Evolutionary conservation across 2,888 invertebrate species (phyloP).

Genomic region (Cheilosia pagana): DNA sequence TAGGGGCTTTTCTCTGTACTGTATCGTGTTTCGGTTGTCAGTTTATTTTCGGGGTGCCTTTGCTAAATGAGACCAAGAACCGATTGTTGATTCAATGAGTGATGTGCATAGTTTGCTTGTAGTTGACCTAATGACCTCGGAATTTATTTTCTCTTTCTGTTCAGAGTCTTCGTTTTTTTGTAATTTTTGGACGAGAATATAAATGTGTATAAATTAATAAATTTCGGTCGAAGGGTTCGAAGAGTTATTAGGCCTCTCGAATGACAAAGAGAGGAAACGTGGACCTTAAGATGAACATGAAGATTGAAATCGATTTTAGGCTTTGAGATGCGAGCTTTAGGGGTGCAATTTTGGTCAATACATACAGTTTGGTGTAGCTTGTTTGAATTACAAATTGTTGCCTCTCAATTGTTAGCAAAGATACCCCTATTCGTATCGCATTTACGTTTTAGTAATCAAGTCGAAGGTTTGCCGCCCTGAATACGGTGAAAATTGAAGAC

Average conservation of each 20-base stretch:
- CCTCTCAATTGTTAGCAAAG: too few species aligned
- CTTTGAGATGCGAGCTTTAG: too few species aligned
- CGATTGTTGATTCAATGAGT: slow-evolving; percentile 73
- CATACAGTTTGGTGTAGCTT: too few species aligned
- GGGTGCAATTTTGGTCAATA: too few species aligned
- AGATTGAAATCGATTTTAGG: too few species aligned
- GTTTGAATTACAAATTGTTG: too few species aligned
- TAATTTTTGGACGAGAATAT: slow-evolving; percentile 29
- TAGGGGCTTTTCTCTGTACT: slow-evolving; percentile 11
- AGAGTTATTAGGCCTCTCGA: slow-evolving; percentile 23
- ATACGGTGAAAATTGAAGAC: too few species aligned
- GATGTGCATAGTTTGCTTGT: slow-evolving; percentile 71
- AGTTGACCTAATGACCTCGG: slow-evolving; percentile 74
- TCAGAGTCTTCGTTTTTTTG: slow-evolving; percentile 12
- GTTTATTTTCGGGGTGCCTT: slow-evolving; percentile 60
- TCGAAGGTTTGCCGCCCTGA: too few species aligned
- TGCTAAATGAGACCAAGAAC: slow-evolving; percentile 64
- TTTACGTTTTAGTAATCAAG: too few species aligned
- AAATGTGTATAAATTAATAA: slow-evolving; percentile 61
- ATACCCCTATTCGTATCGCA: too few species aligned
- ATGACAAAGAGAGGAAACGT: not conserved
- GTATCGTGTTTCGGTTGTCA: slow-evolving; percentile 18
- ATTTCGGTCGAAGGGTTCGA: slow-evolving; percentile 27
- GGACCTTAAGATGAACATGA: not conserved
- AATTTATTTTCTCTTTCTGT: slow-evolving; percentile 41